Evolutionary conservation across 2,797 vertebrate genomes (phyloP).

Genomic region (Thripadectes ignobilis): DNA sequence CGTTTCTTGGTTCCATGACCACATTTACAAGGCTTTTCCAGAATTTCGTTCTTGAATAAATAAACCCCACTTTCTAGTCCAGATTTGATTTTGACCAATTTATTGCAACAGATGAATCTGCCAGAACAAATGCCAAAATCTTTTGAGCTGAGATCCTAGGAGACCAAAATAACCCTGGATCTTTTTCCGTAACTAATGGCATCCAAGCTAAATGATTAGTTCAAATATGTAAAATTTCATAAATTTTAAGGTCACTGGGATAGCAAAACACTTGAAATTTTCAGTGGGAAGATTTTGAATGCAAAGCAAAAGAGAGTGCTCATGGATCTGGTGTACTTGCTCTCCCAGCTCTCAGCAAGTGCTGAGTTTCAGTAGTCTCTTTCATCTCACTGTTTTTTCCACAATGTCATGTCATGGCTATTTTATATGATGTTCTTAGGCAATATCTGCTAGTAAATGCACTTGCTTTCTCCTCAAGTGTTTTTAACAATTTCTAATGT

Average conservation of each 20-base stretch:
- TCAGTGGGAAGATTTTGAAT: neutral
- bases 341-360: neutral
- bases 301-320: neutral
- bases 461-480: neutral
- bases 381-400: neutral
- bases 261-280: neutral
- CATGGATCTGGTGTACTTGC: fast-evolving
- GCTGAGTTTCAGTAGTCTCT: neutral
- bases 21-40: neutral
- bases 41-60: neutral
- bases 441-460: neutral
- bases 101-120: neutral
- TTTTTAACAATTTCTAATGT: neutral
- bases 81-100: neutral
- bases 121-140: neutral
- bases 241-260: neutral
- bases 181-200: neutral
- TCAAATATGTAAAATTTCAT: neutral
- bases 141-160: neutral
- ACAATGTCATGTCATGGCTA: neutral
- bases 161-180: neutral
- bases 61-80: neutral
- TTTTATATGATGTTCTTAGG: neutral
- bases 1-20: neutral
- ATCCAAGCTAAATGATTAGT: neutral